Conservation (phyloP, 2,797 vertebrate genomes). For the Bovichtus variegatus region DNA sequence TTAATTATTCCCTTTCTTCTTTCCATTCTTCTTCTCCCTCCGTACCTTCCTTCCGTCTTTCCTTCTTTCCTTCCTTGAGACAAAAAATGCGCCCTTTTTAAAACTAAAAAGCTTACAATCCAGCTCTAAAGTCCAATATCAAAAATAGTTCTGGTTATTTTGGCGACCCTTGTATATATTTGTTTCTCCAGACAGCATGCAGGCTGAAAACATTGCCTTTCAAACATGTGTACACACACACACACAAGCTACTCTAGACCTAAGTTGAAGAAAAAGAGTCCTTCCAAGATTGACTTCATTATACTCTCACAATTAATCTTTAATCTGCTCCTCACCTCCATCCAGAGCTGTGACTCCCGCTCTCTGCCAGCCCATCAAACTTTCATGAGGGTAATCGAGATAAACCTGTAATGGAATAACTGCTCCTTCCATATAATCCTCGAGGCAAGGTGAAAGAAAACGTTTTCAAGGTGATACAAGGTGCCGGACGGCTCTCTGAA, state of each 20-base stretch:
- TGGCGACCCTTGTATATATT: not conserved
- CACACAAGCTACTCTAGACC: not conserved
- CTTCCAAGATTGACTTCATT: conserved; percentile 48
- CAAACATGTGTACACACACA: conserved; percentile 2
- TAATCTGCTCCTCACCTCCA: conserved; percentile 73
- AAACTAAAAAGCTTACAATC: not conserved
- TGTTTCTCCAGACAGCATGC: not conserved
- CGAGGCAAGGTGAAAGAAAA: conserved; percentile 47
- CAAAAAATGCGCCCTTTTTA: not conserved
- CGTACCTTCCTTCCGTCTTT: not conserved
- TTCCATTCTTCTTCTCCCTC: not conserved
- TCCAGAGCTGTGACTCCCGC: conserved; percentile 50
- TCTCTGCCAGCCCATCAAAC: conserved; percentile 72
- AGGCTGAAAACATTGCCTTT: not conserved
- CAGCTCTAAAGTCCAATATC: not conserved
- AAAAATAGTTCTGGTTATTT: not conserved
- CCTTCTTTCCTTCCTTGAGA: not conserved
- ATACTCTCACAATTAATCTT: conserved; percentile 76
- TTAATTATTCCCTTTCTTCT: not conserved
- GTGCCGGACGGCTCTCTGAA: conserved; percentile 65
- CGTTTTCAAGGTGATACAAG: conserved; percentile 56
- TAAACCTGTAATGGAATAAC: conserved; percentile 77
- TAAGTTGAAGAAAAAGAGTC: conserved; percentile 16
- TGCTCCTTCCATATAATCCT: conserved; percentile 29
- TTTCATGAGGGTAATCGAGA: conserved; percentile 85